Base-by-base conservation (phyloP, 1,140 invertebrate genomes). In the Saccostrea echinata region DNA sequence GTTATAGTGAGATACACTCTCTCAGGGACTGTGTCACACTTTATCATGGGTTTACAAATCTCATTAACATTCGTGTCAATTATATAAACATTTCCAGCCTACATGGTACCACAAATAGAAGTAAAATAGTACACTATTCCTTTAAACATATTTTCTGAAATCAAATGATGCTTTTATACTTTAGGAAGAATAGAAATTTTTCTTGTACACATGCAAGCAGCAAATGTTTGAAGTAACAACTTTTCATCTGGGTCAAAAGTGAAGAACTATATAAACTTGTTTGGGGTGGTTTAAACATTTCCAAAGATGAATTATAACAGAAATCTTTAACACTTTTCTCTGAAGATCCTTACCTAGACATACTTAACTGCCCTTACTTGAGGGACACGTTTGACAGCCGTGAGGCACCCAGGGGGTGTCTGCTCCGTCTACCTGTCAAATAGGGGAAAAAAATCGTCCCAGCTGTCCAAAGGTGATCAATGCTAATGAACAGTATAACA, bases 341-440 rank as follows among this genome's bases (percentile, higher is more conserved):
- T 76, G 27, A 33, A 76, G 68, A 76, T 76, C 68, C 68, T 76
- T 76, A 76, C 68, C 68, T 76, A 76, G 68, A 30, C 68, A 76
- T 76, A 76, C 68, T 76, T 76, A 76, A 76, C 68, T 76, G 30
- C 68, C 57, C 68, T 76, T 76, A 76, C 68, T 43, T 30, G 68
- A 76, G 27, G 68, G 68, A 33, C 27, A 76, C n/a, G n/a, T 52
- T 24, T 53, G 35, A 51, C 81, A 83, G 51, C 51, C 18, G 16
- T 33, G 81, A 83, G 81, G 81, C 81, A 83, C 81, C 81, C 35
- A 76, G 68, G 68, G 68, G 68, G 68, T 53, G 81, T 53, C 51
- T 52, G 35, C 81, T 83, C 81, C 81, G 51, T 83, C 81, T 51
- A 84, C 83, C 83, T 84, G 83, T 61, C 53, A 84, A 84, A 84